Evolutionary conservation across 2,113 vertebrate genomes (phyloP).

Genomic region (Thymallus thymallus): DNA sequence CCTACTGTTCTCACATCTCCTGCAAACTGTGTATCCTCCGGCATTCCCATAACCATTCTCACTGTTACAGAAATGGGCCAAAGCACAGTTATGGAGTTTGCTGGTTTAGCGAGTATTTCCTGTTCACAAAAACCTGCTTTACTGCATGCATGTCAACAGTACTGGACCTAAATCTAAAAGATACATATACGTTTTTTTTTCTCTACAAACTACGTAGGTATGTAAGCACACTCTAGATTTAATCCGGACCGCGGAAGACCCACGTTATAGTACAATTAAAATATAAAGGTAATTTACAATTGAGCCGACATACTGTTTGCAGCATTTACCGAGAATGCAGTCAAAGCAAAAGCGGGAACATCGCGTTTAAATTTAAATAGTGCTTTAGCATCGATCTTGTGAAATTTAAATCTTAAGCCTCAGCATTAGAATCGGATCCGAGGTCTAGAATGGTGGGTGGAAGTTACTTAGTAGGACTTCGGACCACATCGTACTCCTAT

Average conservation of each 20-base stretch:
- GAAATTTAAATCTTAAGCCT: too few species aligned
- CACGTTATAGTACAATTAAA: too few species aligned
- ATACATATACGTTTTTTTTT: background rate
- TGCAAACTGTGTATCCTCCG: background rate
- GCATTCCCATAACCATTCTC: background rate
- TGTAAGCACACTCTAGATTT: slow-evolving; percentile 11
- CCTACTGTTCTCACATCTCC: background rate
- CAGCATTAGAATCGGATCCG: background rate
- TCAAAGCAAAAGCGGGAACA: too few species aligned
- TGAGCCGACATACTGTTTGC: too few species aligned
- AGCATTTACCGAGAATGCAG: too few species aligned
- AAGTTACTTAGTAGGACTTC: background rate
- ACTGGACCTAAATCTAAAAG: slow-evolving; percentile 37
- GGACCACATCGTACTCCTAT: background rate
- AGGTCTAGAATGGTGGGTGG: background rate
- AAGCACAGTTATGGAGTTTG: slow-evolving; percentile 17
- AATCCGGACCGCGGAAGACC: too few species aligned
- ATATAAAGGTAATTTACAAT: too few species aligned
- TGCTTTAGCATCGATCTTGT: too few species aligned
- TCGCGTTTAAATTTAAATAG: too few species aligned
- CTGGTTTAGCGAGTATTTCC: slow-evolving; percentile 17
- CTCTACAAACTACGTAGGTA: slow-evolving; percentile 4
- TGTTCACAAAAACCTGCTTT: slow-evolving; percentile 38
- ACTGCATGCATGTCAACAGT: slow-evolving; percentile 26
- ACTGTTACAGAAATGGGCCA: background rate